Base-by-base conservation (phyloP, 2,888 invertebrate genomes). In the Hipparchia semele region DNA sequence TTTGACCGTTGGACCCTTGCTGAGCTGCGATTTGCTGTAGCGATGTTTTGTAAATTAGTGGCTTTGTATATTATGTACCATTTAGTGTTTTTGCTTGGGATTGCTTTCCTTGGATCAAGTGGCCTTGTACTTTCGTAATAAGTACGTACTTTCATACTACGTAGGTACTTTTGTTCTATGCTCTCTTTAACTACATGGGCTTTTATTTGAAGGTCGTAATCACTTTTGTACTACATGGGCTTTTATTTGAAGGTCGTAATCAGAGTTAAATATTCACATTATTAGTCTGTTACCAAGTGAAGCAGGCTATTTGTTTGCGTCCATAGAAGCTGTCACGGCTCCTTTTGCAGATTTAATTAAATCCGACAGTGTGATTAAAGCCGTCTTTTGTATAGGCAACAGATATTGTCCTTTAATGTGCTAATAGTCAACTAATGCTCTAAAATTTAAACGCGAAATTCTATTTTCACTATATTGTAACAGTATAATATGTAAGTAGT, bases 291-390 rank as follows among this genome's bases (percentile, higher is more conserved):
- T 64, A 64, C 72, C 58, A 68, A 54, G 62, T 61, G 87, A 88
- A 87, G 85, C 83, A 80, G 80, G 87, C 90, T 88, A 91, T 91
- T 91, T 90, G 89, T 91, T 88, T 88, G 88, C 86, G 87, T 87
- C 88, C 88, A 90, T 90, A 87, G 89, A 87, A 84, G 87, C 84
- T 84, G 85, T 85, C 82, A 83, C 81, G 82, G 82, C 84, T 88
- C 89, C 87, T 89, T 89, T 90, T 90, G 89, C 86, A 90, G 90
- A 90, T 91, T 88, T 89, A 91, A 90, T 91, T 90, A 90, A 90
- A 85, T 84, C 85, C 87, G 90, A 87, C 89, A 87, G 88, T 79
- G 84, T 89, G 88, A 91, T 89, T 90, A 89, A 91, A 90, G 86
- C 81, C 83, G 87, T 88, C 88, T 87, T 89, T 86, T 85, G 84